These are phyloP conservation scores for Heterocephalus glaber DNA, from an alignment of 2,113 vertebrate genomes.

Conservation along the genomic window DNA sequence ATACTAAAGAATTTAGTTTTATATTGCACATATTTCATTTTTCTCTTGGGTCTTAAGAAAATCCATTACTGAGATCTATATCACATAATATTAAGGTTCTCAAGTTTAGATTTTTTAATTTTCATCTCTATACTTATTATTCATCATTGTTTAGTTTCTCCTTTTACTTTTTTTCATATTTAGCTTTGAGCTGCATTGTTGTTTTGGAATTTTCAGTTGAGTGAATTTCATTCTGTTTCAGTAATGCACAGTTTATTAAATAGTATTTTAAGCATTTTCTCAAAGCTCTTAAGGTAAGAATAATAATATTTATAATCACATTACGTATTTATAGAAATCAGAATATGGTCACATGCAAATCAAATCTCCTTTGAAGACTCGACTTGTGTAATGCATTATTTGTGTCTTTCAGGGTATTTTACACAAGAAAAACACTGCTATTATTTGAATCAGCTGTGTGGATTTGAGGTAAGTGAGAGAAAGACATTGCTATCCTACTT, in stretches of 20 bases:
- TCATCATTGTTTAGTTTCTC: background rate
- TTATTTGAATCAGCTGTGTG: background rate
- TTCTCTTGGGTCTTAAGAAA: background rate
- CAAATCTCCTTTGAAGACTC: background rate
- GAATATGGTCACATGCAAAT: background rate
- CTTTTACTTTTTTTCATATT: background rate
- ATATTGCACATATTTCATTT: background rate
- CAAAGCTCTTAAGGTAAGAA: background rate
- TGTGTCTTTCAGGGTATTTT: background rate
- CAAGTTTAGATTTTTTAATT: background rate
- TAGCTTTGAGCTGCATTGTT: background rate
- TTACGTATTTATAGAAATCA: background rate
- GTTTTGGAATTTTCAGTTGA: background rate
- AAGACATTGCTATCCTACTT: background rate
- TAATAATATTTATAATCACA: conserved; percentile 9
- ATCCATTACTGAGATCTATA: background rate
- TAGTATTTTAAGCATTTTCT: background rate
- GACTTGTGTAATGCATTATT: background rate
- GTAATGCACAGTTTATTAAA: conserved; percentile 33
- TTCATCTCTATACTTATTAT: background rate
- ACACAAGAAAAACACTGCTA: background rate
- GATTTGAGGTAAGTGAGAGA: background rate
- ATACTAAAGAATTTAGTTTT: background rate
- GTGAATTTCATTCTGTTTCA: background rate
- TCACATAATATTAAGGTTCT: background rate